These are phyloP conservation scores for Ciconia stormi DNA, from an alignment of 2,113 vertebrate genomes.

Conservation along the genomic window DNA sequence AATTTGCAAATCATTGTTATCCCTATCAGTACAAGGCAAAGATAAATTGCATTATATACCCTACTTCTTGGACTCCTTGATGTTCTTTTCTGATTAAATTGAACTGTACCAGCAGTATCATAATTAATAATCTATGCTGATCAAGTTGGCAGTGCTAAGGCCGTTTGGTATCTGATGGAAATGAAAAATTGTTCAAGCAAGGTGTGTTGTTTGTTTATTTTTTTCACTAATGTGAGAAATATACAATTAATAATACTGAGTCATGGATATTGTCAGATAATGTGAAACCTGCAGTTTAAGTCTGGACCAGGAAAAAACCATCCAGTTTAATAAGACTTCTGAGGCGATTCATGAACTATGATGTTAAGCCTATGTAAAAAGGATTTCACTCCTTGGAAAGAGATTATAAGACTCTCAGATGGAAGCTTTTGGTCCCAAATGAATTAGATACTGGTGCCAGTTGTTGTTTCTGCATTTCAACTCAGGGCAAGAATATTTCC, in stretches of 20 bases:
- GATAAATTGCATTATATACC: slow-evolving; percentile 73
- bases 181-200: slow-evolving; percentile 60
- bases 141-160: slow-evolving; percentile 30
- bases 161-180: slow-evolving; percentile 24
- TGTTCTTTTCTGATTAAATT: slow-evolving; percentile 75
- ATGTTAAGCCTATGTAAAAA: neutral
- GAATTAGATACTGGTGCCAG: neutral
- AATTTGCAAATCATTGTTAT: slow-evolving; percentile 78
- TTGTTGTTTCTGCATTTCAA: neutral
- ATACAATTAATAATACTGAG: neutral
- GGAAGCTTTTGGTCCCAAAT: neutral
- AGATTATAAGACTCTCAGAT: neutral
- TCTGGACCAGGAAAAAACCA: neutral
- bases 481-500: neutral
- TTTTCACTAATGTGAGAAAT: slow-evolving; percentile 1
- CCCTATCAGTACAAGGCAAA: slow-evolving; percentile 74
- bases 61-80: slow-evolving; percentile 71
- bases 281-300: neutral
- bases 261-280: neutral
- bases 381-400: neutral
- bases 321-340: neutral
- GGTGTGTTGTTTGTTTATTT: slow-evolving; percentile 15
- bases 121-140: slow-evolving; percentile 78
- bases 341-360: neutral
- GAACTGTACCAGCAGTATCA: slow-evolving; percentile 65